These are phyloP conservation scores for Macquaria ambigua DNA, from an alignment of 2,113 vertebrate species.

Conservation along the genomic window DNA sequence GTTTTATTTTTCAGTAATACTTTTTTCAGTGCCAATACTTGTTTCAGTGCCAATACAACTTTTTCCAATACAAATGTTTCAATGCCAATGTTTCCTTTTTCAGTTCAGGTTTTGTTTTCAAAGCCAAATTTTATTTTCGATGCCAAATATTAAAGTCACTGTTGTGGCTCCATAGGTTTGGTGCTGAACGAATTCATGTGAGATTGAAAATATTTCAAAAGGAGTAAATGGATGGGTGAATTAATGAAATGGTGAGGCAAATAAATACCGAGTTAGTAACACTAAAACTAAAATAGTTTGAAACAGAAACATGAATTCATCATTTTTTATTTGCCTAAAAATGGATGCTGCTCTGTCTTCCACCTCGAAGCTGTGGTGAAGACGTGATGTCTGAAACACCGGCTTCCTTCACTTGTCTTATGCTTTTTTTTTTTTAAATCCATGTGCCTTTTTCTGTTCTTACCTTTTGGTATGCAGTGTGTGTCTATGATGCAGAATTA, in stretches of 20 bases:
- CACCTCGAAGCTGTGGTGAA: conserved; percentile 3
- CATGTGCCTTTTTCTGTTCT: conserved; percentile 28
- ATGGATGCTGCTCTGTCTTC: conserved; percentile 25
- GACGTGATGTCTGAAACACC: conserved; percentile 59
- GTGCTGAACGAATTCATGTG: too few relatives aligned
- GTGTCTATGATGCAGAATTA: conserved; percentile 81
- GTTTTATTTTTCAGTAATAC: too few relatives aligned
- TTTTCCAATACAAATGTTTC: too few relatives aligned
- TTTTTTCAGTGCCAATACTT: too few relatives aligned
- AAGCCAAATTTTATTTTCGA: too few relatives aligned
- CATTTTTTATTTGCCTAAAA: background rate
- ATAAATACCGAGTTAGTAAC: background rate
- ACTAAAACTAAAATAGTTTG: background rate
- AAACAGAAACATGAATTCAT: background rate
- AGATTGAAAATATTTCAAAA: background rate
- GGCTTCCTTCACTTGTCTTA: conserved; percentile 43
- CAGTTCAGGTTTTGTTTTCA: too few relatives aligned
- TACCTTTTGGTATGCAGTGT: conserved; percentile 73
- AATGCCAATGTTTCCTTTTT: too few relatives aligned
- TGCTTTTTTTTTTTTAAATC: conserved; percentile 1
- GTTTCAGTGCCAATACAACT: too few relatives aligned
- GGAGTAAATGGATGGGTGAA: background rate
- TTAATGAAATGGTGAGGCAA: background rate
- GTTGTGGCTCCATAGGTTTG: too few relatives aligned
- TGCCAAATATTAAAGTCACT: too few relatives aligned